Base-by-base conservation (phyloP, 2,888 invertebrate species). In the Ormyrus pomaceus region DNA sequence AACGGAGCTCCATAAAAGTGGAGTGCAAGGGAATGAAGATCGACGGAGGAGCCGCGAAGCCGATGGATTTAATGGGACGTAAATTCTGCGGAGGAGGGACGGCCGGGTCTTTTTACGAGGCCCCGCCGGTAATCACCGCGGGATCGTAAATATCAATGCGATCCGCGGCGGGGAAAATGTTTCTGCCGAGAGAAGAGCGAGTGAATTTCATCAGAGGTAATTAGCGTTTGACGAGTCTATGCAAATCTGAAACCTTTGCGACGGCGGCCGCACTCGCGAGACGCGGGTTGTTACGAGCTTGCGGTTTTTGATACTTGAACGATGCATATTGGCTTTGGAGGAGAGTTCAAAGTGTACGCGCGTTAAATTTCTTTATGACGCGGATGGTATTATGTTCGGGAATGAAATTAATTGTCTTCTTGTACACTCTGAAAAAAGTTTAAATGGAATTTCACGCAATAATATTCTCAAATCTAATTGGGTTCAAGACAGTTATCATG, bases 51-150 rank as follows among this genome's bases (percentile, higher is more conserved):
- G 69, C 34, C 58, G 58, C 61, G 55, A n/a, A 75, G 48, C 64
- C 68, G 76, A 75, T 68, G 62, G 65, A 73, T 73, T 80, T 80
- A 80, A 80, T 65, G 80, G 77, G 59, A 68, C 77, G 73, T 80
- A 77, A 80, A 80, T 77, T 80, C 73, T 68, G 45, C 13, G 13
- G 51, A 13, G 45, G 6, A 9, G 53, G 53, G 10, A 13, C 10
- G 58, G n/a, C 46, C 2, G 4, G 59, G 11, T 7, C 34, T 74
- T 76, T 76, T 76, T 69, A 76, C 76, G 76, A 76, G 61, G 62
- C 45, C 7, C 45, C 13, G n/a, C n/a, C 34, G 34, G 66, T 74
- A 74, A 74, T 74, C 66, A 74, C 48, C 51, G 10, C 59, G 51
- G 64, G 70, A 50, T 77, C 64, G 70, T 77, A 77, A 77, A 77